Percentiles rank a stretch among this genome's conserved stretches.
phyloP scores from a whole-genome alignment of 2,113 vertebrate genomes.

The Tonatia bakeri region DNA sequence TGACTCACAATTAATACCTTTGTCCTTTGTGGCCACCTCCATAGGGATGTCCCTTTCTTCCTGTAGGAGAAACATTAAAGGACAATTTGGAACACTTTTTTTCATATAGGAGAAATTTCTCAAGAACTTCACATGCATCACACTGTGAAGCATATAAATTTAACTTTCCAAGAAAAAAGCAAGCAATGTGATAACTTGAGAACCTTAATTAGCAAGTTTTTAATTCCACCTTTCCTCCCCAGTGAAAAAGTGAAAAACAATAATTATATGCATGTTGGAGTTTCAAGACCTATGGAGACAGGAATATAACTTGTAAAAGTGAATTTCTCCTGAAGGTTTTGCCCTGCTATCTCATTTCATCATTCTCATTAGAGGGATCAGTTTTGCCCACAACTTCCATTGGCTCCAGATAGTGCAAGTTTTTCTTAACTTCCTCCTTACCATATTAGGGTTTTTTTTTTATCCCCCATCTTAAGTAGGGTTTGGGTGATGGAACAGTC shows the following conservation, averaged over 20 bases:
- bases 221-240: neutral
- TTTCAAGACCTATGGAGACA: neutral
- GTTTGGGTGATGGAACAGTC: neutral
- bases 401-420: neutral
- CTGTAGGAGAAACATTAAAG: neutral
- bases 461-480: neutral
- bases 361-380: neutral
- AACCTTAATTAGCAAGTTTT: conserved; percentile 44
- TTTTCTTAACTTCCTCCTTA: neutral
- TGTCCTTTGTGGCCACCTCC: neutral
- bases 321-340: neutral
- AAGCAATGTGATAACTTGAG: neutral
- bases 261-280: neutral
- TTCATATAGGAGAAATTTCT: neutral
- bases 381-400: neutral
- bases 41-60: neutral
- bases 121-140: neutral
- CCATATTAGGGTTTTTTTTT: neutral
- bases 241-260: neutral
- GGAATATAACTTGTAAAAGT: neutral
- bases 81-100: neutral
- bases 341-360: neutral
- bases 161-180: neutral
- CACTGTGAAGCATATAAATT: neutral
- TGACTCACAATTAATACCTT: neutral